Percentiles rank a stretch among this genome's conserved stretches.
These are phyloP conservation scores for Noctua fimbriata DNA, from an alignment of 2,888 invertebrate species.

Conservation along the genomic window DNA sequence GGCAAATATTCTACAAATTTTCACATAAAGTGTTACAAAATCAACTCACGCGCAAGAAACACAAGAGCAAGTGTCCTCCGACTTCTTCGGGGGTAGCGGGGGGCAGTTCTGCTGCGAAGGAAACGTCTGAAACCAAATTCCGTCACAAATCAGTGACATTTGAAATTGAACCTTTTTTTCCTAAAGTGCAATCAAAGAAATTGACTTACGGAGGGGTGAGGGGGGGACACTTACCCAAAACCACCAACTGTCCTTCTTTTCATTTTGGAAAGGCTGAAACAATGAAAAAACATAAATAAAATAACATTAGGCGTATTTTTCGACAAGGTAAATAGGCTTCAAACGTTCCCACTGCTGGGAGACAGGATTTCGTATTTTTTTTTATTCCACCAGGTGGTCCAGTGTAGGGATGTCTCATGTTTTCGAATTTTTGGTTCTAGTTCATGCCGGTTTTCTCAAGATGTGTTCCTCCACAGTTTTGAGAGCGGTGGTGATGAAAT, in stretches of 20 bases:
- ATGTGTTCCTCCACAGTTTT: too few species aligned
- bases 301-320: too few species aligned
- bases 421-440: too few species aligned
- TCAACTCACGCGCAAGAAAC: constrained; percentile 81
- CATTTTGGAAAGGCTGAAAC: constrained; percentile 72
- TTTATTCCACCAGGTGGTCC: too few species aligned
- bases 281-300: neutral
- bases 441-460: too few species aligned
- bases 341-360: too few species aligned
- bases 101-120: constrained; percentile 55
- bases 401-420: too few species aligned
- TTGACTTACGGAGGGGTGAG: fast-evolving
- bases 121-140: neutral
- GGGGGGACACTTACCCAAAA: constrained; percentile 70
- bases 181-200: neutral
- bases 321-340: too few species aligned
- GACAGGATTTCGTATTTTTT: too few species aligned
- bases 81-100: constrained; percentile 35
- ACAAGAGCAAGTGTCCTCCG: constrained; percentile 78
- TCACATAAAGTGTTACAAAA: neutral
- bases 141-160: neutral
- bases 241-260: constrained; percentile 77
- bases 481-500: too few species aligned
- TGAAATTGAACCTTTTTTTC: neutral
- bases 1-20: too few species aligned